A percentile compares a stretch with the other conserved stretches of the same genome.
These are phyloP conservation scores for Antechinus flavipes DNA, from an alignment of 2,113 vertebrate genomes.

Conservation along the genomic window DNA sequence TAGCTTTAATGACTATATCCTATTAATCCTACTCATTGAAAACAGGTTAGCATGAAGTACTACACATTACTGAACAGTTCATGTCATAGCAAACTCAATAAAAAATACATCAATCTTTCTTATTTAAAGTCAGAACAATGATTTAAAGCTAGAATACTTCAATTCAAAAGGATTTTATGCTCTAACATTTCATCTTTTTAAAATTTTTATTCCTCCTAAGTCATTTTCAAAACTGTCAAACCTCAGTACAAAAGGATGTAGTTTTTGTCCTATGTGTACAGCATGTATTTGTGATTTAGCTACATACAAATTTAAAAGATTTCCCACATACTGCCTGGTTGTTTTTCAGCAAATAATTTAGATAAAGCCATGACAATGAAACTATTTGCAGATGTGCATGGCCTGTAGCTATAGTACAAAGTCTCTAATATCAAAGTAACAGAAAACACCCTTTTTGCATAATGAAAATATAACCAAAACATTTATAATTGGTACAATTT, in stretches of 20 bases:
- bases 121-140: slow-evolving; percentile 37
- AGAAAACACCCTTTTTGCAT: slow-evolving; percentile 56
- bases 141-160: background rate
- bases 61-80: background rate
- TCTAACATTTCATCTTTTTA: slow-evolving; percentile 20
- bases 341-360: slow-evolving; percentile 73
- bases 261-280: slow-evolving; percentile 56
- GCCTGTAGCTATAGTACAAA: slow-evolving; percentile 52
- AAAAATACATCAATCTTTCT: slow-evolving; percentile 48
- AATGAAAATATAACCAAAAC: background rate
- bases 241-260: slow-evolving; percentile 54
- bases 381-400: slow-evolving; percentile 72
- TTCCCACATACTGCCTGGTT: slow-evolving; percentile 64
- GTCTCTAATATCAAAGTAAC: slow-evolving; percentile 50
- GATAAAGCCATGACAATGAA: slow-evolving; percentile 71
- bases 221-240: slow-evolving; percentile 43
- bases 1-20: slow-evolving; percentile 27
- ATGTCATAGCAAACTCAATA: background rate
- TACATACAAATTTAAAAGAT: slow-evolving; percentile 62
- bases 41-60: background rate
- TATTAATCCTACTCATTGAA: slow-evolving; percentile 45
- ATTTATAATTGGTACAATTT: background rate
- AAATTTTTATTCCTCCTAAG: background rate
- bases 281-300: slow-evolving; percentile 71
- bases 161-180: slow-evolving; percentile 17